Evolutionary conservation across 2,113 vertebrate genomes (phyloP).

Genomic region (Genyomyrus donnyi): DNA sequence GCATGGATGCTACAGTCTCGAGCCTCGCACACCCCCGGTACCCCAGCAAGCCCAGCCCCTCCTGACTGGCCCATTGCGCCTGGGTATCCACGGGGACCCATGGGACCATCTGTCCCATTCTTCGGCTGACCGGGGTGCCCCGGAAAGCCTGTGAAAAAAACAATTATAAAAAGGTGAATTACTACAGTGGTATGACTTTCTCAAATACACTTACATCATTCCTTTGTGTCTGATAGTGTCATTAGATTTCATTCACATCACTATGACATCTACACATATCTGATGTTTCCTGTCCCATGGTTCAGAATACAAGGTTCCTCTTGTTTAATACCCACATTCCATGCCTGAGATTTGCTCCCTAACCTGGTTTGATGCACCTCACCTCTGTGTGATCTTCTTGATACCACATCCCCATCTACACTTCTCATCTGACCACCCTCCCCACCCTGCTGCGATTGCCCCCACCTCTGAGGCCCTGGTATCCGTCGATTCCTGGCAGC

Average conservation of each 20-base stretch:
- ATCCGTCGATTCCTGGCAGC: slow-evolving; percentile 48
- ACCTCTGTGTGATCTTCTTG: background rate
- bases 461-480: slow-evolving; percentile 49
- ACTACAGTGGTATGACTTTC: background rate
- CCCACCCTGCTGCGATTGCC: no score
- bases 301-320: background rate
- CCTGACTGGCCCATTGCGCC: slow-evolving; percentile 45
- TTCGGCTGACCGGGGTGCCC: slow-evolving; percentile 49
- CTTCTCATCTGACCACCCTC: background rate
- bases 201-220: background rate
- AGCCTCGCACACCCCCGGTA: slow-evolving; percentile 57
- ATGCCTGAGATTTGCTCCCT: background rate
- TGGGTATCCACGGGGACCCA: slow-evolving; percentile 49
- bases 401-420: background rate
- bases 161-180: background rate
- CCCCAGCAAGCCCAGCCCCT: slow-evolving; percentile 36
- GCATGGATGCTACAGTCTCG: slow-evolving; percentile 55
- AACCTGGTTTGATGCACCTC: background rate
- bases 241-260: background rate
- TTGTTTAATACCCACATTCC: background rate
- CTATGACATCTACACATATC: background rate
- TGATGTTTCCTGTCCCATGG: background rate
- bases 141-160: slow-evolving; percentile 44
- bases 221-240: background rate
- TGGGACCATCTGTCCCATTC: slow-evolving; percentile 49